Evolutionary conservation across 2,888 invertebrate genomes (phyloP).

Genomic region (Adelphocoris suturalis): DNA sequence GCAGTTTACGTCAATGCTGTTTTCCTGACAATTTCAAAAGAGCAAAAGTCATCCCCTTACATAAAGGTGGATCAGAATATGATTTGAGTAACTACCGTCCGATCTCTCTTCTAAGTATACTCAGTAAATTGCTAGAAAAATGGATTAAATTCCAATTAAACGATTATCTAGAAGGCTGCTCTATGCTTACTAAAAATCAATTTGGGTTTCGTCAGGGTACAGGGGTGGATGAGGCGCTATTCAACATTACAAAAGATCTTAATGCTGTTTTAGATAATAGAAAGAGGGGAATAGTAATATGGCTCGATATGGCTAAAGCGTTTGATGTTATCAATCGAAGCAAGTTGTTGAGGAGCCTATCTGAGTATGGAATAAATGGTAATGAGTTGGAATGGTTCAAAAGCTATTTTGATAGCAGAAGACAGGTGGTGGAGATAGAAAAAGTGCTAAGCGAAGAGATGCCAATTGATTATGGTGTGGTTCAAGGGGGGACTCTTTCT

Average conservation of each 20-base stretch:
- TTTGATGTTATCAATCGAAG: slow-evolving; percentile 9
- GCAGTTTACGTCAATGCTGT: not conserved
- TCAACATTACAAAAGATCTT: not conserved
- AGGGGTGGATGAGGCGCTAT: slow-evolving; percentile 18
- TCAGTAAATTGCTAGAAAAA: slow-evolving; percentile 5
- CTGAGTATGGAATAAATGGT: not conserved
- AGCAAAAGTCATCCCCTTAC: not conserved
- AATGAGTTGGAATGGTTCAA: slow-evolving; percentile 1
- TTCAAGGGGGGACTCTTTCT: not conserved
- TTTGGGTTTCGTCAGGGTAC: not conserved
- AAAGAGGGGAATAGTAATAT: not conserved
- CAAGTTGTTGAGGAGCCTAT: not conserved
- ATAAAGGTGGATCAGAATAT: not conserved
- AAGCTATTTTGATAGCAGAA: slow-evolving; percentile 13
- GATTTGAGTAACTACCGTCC: not conserved
- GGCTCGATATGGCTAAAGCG: not conserved
- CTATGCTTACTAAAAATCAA: not conserved
- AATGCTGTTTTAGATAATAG: not conserved
- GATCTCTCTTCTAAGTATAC: not conserved
- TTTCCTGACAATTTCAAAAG: not conserved
- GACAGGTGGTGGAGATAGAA: not conserved
- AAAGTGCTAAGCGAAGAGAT: not conserved
- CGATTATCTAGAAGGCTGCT: not conserved
- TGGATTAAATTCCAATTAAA: not conserved
- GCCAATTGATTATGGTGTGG: not conserved